Conservation (phyloP, 1,140 invertebrate species). For the Apolygus lucorum region DNA sequence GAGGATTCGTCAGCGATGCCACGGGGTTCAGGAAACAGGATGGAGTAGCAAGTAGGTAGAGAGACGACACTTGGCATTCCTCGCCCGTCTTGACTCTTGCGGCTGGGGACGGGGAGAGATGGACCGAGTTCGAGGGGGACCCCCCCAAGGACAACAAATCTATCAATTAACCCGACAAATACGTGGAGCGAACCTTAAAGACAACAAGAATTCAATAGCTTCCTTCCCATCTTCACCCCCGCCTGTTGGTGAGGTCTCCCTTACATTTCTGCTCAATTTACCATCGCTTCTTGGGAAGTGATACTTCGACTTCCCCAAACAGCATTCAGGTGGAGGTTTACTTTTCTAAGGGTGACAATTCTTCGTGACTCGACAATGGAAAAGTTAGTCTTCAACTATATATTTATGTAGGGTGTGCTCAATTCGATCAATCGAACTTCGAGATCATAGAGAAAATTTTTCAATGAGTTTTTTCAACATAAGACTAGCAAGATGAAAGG, state of each 20-base stretch:
- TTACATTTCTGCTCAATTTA: not conserved
- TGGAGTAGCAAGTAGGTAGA: not conserved
- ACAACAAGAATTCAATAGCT: not conserved
- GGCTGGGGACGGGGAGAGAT: not conserved
- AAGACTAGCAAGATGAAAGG: too few species aligned
- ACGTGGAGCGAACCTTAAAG: not conserved
- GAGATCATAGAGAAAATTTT: too few species aligned
- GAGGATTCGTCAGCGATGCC: not conserved
- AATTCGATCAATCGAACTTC: too few species aligned
- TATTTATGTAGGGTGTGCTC: too few species aligned
- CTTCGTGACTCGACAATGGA: too few species aligned
- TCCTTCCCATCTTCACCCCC: not conserved
- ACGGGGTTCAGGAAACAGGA: not conserved
- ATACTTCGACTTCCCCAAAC: constrained; percentile 1
- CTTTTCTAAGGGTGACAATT: too few species aligned
- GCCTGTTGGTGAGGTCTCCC: not conserved
- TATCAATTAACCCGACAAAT: not conserved
- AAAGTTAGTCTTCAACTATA: too few species aligned
- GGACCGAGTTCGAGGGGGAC: not conserved
- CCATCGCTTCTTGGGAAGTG: not conserved
- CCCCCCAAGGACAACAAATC: not conserved
- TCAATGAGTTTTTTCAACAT: too few species aligned
- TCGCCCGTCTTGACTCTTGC: not conserved
- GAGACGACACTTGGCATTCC: not conserved
- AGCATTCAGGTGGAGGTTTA: too few species aligned